phyloP scores from a whole-genome alignment of 2,888 invertebrate species.

The Nymphalis c-album region DNA sequence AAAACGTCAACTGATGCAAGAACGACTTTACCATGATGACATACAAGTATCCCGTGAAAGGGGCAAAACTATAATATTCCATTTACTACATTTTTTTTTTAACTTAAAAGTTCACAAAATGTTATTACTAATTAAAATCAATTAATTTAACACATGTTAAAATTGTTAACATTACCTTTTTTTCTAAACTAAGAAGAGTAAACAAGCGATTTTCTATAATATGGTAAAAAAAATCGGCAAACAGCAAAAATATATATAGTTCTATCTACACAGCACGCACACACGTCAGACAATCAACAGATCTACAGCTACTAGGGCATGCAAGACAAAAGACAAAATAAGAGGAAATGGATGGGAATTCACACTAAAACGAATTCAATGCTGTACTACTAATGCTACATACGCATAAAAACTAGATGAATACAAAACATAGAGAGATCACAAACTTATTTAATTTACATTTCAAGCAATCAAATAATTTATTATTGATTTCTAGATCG shows the following conservation, averaged over 20 bases:
- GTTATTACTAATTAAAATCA: neutral
- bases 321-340: constrained; percentile 12
- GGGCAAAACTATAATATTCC: neutral
- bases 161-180: neutral
- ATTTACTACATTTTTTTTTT: neutral
- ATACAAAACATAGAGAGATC: neutral
- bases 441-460: no score
- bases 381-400: neutral
- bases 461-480: no score
- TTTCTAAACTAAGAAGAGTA: neutral
- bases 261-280: constrained; percentile 6
- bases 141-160: neutral
- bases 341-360: neutral
- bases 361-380: neutral
- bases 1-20: constrained; percentile 37
- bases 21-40: neutral
- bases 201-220: no score
- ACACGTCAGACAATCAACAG: neutral
- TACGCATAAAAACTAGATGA: neutral
- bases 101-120: neutral
- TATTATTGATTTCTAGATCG: no score
- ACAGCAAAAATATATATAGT: neutral
- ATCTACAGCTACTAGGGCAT: constrained; percentile 5
- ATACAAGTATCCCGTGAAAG: constrained; percentile 2
- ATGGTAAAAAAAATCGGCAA: neutral